Evolutionary conservation across 2,113 vertebrate genomes (phyloP).

Genomic region (Spheniscus mendiculus): DNA sequence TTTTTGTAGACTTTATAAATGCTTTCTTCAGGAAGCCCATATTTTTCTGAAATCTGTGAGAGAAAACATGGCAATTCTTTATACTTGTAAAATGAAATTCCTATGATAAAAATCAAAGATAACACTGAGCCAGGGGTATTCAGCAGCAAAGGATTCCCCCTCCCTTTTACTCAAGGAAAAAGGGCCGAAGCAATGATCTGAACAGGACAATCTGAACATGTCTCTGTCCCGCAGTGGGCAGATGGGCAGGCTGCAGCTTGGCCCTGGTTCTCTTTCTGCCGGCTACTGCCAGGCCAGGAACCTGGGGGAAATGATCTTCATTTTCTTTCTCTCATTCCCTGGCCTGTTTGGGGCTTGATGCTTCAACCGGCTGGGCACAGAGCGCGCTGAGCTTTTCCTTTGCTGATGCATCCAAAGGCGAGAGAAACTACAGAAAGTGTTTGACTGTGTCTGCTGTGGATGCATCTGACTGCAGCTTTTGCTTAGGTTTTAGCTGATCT

Average conservation of each 20-base stretch:
- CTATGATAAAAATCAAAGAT: neutral
- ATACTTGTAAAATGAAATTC: constrained; percentile 20
- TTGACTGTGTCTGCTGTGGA: neutral
- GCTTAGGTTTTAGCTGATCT: neutral
- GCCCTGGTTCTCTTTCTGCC: neutral
- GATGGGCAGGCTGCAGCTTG: neutral
- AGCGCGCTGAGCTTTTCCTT: neutral
- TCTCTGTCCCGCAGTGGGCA: neutral
- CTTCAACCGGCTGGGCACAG: neutral
- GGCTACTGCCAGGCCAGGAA: neutral
- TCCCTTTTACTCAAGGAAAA: neutral
- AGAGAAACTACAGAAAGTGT: neutral
- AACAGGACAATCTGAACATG: neutral
- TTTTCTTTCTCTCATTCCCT: neutral
- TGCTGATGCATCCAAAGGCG: neutral
- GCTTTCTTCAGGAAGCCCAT: constrained; percentile 90
- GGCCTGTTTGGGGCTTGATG: neutral
- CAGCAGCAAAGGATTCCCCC: neutral
- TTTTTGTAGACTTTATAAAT: constrained; percentile 98
- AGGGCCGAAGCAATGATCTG: neutral
- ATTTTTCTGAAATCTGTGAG: constrained; percentile 95
- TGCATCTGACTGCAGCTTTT: neutral
- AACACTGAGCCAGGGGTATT: neutral
- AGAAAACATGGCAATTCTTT: neutral
- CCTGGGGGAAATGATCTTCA: neutral